A percentile compares a stretch with the other conserved stretches of the same genome.
Conservation (phyloP, 2,113 vertebrate species). For the Bagarius yarrelli region DNA sequence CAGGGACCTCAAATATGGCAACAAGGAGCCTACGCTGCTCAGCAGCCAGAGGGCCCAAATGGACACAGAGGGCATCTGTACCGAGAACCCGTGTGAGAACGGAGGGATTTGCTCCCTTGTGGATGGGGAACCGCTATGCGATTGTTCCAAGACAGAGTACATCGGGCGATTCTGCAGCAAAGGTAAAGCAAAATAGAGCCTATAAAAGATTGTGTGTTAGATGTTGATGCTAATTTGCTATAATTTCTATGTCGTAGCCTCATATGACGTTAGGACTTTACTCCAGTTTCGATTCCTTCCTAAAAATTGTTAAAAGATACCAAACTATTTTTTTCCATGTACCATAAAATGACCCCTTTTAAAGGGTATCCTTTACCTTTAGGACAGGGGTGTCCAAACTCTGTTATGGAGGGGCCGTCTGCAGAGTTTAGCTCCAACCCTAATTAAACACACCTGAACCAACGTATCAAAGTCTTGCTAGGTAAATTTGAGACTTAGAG, state of each 20-base stretch:
- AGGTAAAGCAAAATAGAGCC: conserved; percentile 76
- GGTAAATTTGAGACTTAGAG: too few species aligned
- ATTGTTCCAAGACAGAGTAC: conserved; percentile 93
- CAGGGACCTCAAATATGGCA: conserved; percentile 88
- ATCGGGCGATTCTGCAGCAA: conserved; percentile 89
- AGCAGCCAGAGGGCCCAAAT: conserved; percentile 83
- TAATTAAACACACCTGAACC: too few species aligned
- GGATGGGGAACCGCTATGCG: conserved; percentile 85
- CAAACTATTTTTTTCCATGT: not conserved
- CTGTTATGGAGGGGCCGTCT: too few species aligned
- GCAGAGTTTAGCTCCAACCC: too few species aligned
- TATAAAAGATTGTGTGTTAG: not conserved
- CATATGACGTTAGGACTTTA: not conserved
- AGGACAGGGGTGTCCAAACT: too few species aligned
- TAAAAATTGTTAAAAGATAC: conserved; percentile 8
- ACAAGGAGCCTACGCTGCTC: conserved; percentile 83
- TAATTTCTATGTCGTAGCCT: not conserved
- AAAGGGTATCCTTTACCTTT: not conserved
- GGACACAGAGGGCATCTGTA: conserved; percentile 87
- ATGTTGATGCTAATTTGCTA: not conserved
- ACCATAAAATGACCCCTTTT: too few species aligned
- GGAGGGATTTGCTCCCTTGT: conserved; percentile 89
- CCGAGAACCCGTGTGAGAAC: conserved; percentile 90
- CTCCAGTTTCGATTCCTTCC: not conserved
- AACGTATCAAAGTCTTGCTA: too few species aligned